Evolutionary conservation across 2,888 invertebrate species (phyloP).

Genomic region (Cerastoderma edule): DNA sequence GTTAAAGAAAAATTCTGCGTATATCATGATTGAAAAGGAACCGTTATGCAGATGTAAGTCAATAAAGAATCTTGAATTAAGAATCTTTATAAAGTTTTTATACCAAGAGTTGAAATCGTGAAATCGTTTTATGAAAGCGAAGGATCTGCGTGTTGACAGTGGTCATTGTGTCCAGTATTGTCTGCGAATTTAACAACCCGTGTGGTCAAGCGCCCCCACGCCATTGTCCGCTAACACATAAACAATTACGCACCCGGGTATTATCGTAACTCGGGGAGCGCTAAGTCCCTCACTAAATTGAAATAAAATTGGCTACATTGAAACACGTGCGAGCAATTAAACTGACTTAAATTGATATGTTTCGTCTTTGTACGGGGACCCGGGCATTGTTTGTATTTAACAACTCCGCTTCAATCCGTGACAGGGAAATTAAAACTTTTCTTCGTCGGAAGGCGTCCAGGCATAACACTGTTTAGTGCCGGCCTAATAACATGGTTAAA

Average conservation of each 20-base stretch:
- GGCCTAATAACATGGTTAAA: background rate
- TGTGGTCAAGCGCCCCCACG: slow-evolving; percentile 36
- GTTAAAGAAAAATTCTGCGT: too few species aligned
- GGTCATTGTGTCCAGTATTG: slow-evolving; percentile 17
- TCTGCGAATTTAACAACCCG: slow-evolving; percentile 31
- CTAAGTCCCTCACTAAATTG: slow-evolving; percentile 55
- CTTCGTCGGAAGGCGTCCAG: background rate
- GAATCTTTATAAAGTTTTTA: too few species aligned
- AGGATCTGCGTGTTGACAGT: background rate
- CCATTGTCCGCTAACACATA: slow-evolving; percentile 56
- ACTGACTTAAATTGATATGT: slow-evolving; percentile 43
- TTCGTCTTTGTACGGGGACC: background rate
- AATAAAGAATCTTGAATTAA: too few species aligned
- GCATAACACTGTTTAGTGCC: background rate
- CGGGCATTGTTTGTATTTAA: slow-evolving; percentile 21
- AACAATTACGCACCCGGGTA: slow-evolving; percentile 59
- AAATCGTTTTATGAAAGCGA: slow-evolving; percentile 12
- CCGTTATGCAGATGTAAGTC: too few species aligned
- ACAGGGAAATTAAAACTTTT: slow-evolving; percentile 16
- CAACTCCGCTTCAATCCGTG: slow-evolving; percentile 17
- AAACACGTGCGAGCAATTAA: slow-evolving; percentile 61
- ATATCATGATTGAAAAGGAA: too few species aligned
- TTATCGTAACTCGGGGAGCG: slow-evolving; percentile 50
- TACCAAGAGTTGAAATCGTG: too few species aligned
- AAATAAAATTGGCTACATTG: slow-evolving; percentile 57